Percentiles rank a stretch among this genome's conserved stretches.
Evolutionary conservation across 2,888 invertebrate species (phyloP).

Genomic region (Zelleria hepariella): DNA sequence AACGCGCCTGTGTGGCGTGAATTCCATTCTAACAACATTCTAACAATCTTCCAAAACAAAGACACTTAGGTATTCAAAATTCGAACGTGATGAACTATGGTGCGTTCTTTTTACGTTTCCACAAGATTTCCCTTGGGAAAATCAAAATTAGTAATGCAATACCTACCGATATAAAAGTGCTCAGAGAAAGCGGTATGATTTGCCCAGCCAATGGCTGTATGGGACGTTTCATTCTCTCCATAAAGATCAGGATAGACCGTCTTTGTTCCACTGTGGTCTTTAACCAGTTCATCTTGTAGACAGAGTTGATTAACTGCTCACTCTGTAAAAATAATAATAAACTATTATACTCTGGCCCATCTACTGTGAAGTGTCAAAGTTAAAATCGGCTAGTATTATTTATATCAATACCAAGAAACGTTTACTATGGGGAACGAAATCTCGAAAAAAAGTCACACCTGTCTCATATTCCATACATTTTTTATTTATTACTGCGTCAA

Average conservation of each 20-base stretch:
- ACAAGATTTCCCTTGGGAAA: neutral
- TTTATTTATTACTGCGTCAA: too few relatives aligned
- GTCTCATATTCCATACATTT: too few relatives aligned
- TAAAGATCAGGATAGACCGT: conserved; percentile 40
- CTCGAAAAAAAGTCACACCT: neutral
- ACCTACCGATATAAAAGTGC: conserved; percentile 49
- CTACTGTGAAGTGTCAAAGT: neutral
- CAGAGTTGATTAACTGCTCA: conserved; percentile 27
- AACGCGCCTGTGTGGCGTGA: too few relatives aligned
- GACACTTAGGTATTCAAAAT: neutral
- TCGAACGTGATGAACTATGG: too few relatives aligned
- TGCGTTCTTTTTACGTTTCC: neutral
- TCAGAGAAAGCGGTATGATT: conserved; percentile 49
- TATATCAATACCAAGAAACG: neutral
- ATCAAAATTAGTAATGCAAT: conserved; percentile 10
- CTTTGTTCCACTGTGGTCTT: conserved; percentile 23
- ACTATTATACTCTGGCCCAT: neutral
- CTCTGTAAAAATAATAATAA: conserved; percentile 23
- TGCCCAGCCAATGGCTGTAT: conserved; percentile 47
- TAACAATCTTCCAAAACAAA: too few relatives aligned
- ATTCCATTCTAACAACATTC: too few relatives aligned
- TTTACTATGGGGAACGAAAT: neutral
- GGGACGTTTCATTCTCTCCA: conserved; percentile 50
- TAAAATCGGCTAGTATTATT: neutral
- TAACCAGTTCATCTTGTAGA: conserved; percentile 37